phyloP scores from a whole-genome alignment of 2,113 vertebrate genomes.

The Zootoca vivipara region DNA sequence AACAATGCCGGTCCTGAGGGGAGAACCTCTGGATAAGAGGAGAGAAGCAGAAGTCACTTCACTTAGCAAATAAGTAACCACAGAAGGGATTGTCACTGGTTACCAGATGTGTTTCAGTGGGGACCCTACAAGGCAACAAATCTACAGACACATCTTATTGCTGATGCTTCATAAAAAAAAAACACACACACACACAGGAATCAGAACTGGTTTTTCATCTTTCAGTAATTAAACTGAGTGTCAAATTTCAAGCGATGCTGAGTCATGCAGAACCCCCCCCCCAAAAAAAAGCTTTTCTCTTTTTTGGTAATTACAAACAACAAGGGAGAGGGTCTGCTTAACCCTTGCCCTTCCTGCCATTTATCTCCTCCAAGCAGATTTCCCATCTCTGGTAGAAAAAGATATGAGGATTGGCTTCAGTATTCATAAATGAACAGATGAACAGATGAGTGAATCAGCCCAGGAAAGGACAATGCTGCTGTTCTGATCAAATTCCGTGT shows the following conservation, averaged over 20 bases:
- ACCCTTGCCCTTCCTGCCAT: neutral
- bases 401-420: neutral
- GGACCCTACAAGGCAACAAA: neutral
- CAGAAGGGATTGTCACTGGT: neutral
- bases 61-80: neutral
- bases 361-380: neutral
- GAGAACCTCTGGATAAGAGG: too few species aligned
- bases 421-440: neutral
- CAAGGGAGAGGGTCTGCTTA: neutral
- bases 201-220: neutral
- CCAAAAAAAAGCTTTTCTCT: neutral
- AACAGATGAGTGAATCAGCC: neutral
- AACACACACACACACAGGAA: too few species aligned
- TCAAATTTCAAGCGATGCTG: neutral
- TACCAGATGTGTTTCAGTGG: neutral
- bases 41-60: neutral
- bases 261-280: neutral
- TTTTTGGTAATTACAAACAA: neutral
- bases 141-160: neutral
- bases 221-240: neutral
- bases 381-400: neutral
- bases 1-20: neutral
- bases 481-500: neutral
- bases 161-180: neutral
- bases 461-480: neutral